Evolutionary conservation across 2,797 vertebrate genomes (phyloP), one percentile per base, ranked within the genome.

Genomic region (Allobates femoralis): DNA sequence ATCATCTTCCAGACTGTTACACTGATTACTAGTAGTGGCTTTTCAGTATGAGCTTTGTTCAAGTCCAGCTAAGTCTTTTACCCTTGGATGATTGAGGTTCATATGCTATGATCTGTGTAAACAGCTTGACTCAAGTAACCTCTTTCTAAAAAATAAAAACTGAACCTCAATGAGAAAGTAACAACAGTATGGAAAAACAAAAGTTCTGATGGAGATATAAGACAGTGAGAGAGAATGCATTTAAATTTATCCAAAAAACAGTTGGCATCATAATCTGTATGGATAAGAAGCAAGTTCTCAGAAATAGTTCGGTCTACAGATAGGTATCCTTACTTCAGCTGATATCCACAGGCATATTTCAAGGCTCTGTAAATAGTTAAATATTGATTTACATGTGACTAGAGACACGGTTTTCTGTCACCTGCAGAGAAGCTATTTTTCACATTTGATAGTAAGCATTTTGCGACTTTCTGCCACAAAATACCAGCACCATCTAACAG

Each of bases 41-140:
- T 41, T 71, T 46, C 67, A 71, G 41, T 71, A n/a, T n/a, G 34
- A 71, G 67, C 34, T 71, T 71, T 11, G 21, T 41, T 71, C 67
- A n/a, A 71, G 67, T 41, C 67, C n/a, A 11, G 67, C 37, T 41
- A 46, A 21, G 34, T 71, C 34, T 41, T 69, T 71, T 71, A 71
- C 34, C 67, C 34, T 71, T 5, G 18, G 34, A 3, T 23, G 34
- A 71, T 71, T 46, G 21, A n/a, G 37, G 67, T 71, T 12, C 34
- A 71, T 71, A 41, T 41, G 34, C 19, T 41, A 19, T 41, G 34
- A 71, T 21, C 19, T 71, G 34, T 23, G 34, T 34, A 71, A 71
- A 71, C 37, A 71, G 67, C 21, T 71, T 71, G 34, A 46, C 21
- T 41, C 67, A 41, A 41, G 19, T 71, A 46, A 41, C 67, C 32